Percentiles rank a stretch among this genome's conserved stretches.
These are phyloP conservation scores for Lamellibrachia luymesi DNA, from an alignment of 1,140 invertebrate species.

Conservation along the genomic window DNA sequence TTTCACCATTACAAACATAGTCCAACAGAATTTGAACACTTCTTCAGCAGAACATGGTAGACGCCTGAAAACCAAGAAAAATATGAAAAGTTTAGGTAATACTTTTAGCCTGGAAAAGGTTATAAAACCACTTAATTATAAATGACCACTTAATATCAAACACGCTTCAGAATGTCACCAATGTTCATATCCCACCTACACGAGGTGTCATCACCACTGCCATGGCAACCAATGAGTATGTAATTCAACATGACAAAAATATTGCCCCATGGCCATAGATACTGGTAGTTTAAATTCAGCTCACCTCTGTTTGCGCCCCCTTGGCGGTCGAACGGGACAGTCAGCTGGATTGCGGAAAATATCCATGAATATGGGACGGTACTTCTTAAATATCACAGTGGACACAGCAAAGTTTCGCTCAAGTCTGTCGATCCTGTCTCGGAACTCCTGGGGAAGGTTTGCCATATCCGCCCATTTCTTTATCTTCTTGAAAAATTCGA, in stretches of 20 bases:
- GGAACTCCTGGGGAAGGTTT: slow-evolving; percentile 79
- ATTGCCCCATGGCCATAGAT: not conserved
- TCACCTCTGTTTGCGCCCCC: slow-evolving; percentile 71
- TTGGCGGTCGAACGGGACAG: slow-evolving; percentile 63
- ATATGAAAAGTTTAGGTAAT: not conserved
- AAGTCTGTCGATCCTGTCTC: slow-evolving; percentile 79
- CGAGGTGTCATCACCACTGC: no score
- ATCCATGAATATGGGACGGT: slow-evolving; percentile 76
- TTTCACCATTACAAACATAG: slow-evolving; percentile 88
- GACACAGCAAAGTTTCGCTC: slow-evolving; percentile 94
- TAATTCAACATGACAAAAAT: not conserved
- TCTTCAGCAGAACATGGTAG: slow-evolving; percentile 72
- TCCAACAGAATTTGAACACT: slow-evolving; percentile 92
- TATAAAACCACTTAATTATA: slow-evolving; percentile 19
- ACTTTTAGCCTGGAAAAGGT: not conserved
- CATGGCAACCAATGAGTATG: not conserved
- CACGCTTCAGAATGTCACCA: not conserved
- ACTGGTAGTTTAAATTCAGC: slow-evolving; percentile 39
- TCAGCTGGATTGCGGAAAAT: slow-evolving; percentile 54
- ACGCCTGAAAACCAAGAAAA: slow-evolving; percentile 58
- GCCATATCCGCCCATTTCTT: slow-evolving; percentile 96
- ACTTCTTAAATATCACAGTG: slow-evolving; percentile 91
- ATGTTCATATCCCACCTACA: not conserved
- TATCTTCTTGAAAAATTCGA: slow-evolving; percentile 94
- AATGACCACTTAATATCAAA: not conserved